Evolutionary conservation across 2,113 vertebrate genomes (phyloP).

Genomic region (Amazona vittata): DNA sequence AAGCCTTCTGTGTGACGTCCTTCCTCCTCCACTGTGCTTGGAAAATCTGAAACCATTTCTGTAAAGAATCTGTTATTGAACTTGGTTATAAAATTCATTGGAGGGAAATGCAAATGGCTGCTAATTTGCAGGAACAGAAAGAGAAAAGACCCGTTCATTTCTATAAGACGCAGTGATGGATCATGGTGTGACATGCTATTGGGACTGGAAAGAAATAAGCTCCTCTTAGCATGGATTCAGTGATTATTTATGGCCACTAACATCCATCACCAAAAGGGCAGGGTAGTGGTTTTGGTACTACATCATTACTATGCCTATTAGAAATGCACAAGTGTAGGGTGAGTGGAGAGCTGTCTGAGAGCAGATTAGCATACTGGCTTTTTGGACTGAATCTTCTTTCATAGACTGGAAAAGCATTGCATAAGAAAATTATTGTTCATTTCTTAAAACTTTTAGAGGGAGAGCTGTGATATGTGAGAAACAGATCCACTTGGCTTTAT

Average conservation of each 20-base stretch:
- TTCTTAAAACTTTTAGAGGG: not conserved
- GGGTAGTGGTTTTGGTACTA: not conserved
- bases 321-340: not conserved
- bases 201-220: not conserved
- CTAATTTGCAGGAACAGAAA: not conserved
- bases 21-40: not conserved
- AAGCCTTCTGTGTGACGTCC: not conserved
- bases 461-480: not conserved
- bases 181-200: not conserved
- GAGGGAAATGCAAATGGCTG: slow-evolving; percentile 13
- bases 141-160: slow-evolving; percentile 13
- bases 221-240: not conserved
- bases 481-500: not conserved
- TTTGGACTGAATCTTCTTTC: not conserved
- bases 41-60: not conserved
- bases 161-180: not conserved
- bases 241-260: not conserved
- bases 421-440: not conserved
- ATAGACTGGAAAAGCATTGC: not conserved
- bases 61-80: not conserved
- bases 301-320: not conserved
- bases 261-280: slow-evolving; percentile 35
- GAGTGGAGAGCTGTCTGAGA: not conserved
- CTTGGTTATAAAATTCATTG: not conserved
- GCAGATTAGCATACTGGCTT: not conserved